Base-by-base conservation (phyloP, 2,113 vertebrate species). In the Archocentrus centrarchus region DNA sequence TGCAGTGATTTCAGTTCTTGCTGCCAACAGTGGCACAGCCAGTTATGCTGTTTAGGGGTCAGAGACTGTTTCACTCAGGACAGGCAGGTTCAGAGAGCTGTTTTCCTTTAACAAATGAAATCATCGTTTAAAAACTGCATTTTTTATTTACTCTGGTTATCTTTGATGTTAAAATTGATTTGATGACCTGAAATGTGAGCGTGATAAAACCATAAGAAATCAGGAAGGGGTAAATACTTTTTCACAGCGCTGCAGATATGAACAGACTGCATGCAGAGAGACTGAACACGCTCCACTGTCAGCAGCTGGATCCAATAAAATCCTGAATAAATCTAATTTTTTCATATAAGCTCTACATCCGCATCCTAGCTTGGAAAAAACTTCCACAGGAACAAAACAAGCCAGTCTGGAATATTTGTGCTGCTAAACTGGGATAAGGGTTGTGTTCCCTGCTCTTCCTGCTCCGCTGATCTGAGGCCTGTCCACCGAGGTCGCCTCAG, bases 181-280 rank as follows among this genome's bases (percentile, higher is more conserved):
- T 5, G 37, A 64, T 64, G 35, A 64, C 22, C 20, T 64, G 3
- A 64, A 64, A 64, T 6, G 18, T 63, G 39, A 63, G 39, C 41
- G 35, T 41, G 6, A 22, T 18, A 41, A 64, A 5, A 7, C 35
- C 3, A 22, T 0, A 39, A 64, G 20, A 64, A 64, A 24, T 64
- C 0, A 0, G 62, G 62, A 64, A 1, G 0, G 35, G 3, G 0
- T 17, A 60, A 60, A 30, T 4, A 30, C 30, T 9, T 14, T 60
- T 60, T 60, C 59, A 60, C 59, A 59, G 59, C 59, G 27, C 24
- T 30, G 59, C 11, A 39, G 4, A 11, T 1, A 63, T 22, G 61
- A 39, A 41, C 37, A 41, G 35, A 64, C 11, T 0, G 22, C 10
- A 10, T 9, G 20, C 22, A 41, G 10, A 2, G 37, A n/a, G n/a